Evolutionary conservation across 2,797 vertebrate species (phyloP).

Genomic region (Chlorospingus semifuscus): DNA sequence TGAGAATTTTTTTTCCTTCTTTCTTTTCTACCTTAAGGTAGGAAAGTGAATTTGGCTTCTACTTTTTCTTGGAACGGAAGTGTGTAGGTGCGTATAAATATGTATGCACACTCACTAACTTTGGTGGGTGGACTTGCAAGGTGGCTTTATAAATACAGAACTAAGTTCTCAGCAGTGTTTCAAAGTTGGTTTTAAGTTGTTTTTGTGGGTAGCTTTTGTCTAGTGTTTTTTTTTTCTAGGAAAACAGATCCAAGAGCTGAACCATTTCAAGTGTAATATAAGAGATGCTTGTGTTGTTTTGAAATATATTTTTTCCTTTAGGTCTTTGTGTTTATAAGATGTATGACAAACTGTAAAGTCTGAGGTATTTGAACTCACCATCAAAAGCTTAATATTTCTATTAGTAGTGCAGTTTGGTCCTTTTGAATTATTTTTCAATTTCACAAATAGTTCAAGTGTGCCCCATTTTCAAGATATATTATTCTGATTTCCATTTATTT

Average conservation of each 20-base stretch:
- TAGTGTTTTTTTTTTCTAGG: background rate
- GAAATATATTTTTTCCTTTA: background rate
- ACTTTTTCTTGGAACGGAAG: background rate
- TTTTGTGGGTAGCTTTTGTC: background rate
- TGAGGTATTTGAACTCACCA: background rate
- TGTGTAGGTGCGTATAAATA: slow-evolving; percentile 34
- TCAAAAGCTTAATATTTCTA: background rate
- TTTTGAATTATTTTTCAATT: background rate
- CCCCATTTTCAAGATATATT: background rate
- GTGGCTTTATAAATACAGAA: slow-evolving; percentile 1
- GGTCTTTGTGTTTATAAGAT: background rate
- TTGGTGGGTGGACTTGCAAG: slow-evolving; percentile 27
- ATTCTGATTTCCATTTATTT: background rate
- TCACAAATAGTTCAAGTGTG: background rate
- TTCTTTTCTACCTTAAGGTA: background rate
- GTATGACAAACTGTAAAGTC: background rate
- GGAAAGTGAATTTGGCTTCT: background rate
- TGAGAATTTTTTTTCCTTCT: slow-evolving; percentile 22
- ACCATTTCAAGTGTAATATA: background rate
- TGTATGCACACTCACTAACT: slow-evolving; percentile 20
- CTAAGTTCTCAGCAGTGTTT: background rate
- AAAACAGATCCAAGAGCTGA: background rate
- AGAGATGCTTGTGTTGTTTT: background rate
- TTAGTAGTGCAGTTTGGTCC: background rate
- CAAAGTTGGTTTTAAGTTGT: background rate